These are phyloP conservation scores for Galaxias olidus DNA, from an alignment of 2,797 vertebrate species.

Conservation along the genomic window DNA sequence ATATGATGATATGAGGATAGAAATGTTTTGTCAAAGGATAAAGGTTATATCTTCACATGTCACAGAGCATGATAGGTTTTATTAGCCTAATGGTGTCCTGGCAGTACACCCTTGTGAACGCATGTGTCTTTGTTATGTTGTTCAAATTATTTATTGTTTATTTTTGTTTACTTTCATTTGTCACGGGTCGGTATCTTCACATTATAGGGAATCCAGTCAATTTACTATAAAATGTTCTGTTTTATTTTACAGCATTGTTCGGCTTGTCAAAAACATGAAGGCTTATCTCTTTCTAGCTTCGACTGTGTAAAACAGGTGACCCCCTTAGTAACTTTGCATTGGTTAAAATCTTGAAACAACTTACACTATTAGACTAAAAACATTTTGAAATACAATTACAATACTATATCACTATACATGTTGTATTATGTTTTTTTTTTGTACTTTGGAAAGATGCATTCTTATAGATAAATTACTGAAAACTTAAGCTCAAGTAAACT, in stretches of 20 bases:
- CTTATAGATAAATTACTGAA: constrained; percentile 80
- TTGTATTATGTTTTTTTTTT: constrained; percentile 60
- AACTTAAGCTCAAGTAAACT: constrained; percentile 80
- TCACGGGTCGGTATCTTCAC: too few species aligned
- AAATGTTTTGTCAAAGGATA: too few species aligned
- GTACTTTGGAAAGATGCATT: constrained; percentile 71
- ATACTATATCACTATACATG: constrained; percentile 61
- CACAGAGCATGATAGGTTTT: too few species aligned
- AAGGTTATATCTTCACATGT: too few species aligned
- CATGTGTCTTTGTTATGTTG: too few species aligned
- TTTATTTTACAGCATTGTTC: constrained; percentile 93
- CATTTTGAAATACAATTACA: constrained; percentile 79
- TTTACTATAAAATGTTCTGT: constrained; percentile 81
- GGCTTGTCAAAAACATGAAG: constrained; percentile 82
- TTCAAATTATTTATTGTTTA: too few species aligned
- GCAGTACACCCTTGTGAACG: too few species aligned
- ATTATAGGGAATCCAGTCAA: constrained; percentile 52
- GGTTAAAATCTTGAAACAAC: constrained; percentile 70
- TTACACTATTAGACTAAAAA: constrained; percentile 77
- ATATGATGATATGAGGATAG: too few species aligned
- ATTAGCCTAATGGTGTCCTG: too few species aligned
- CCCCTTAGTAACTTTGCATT: constrained; percentile 62
- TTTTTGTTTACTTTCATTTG: too few species aligned
- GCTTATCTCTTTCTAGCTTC: constrained; percentile 65
- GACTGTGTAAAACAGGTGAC: constrained; percentile 74